A percentile compares a stretch with the other conserved stretches of the same genome.
Conservation (phyloP, 2,797 vertebrate species). For the Stomatorhinus walkeri region DNA sequence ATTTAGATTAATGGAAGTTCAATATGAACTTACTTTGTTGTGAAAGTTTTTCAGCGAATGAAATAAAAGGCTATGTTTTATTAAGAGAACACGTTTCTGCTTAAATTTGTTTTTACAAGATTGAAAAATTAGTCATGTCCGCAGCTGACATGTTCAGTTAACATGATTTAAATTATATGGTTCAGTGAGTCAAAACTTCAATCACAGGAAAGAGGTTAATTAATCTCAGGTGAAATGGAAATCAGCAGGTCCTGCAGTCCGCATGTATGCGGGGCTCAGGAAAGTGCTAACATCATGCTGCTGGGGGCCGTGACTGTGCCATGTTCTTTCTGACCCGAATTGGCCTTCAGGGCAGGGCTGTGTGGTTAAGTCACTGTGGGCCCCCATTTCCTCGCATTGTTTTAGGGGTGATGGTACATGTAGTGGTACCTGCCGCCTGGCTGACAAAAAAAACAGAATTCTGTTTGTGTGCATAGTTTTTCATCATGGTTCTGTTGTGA, state of each 20-base stretch:
- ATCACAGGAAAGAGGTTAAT: neutral
- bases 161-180: conserved; percentile 10
- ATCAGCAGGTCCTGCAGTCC: neutral
- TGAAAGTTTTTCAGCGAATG: neutral
- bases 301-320: neutral
- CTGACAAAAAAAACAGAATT: neutral
- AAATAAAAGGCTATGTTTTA: neutral
- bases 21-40: conserved; percentile 6
- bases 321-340: neutral
- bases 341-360: neutral
- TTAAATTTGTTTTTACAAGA: conserved; percentile 3
- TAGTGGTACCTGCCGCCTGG: neutral
- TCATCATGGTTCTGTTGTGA: neutral
- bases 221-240: neutral
- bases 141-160: neutral
- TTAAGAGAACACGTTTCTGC: neutral
- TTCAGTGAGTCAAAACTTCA: neutral
- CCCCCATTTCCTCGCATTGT: neutral
- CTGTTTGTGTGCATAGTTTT: neutral
- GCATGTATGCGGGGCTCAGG: neutral
- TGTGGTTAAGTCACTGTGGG: neutral
- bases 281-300: neutral
- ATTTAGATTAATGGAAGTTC: conserved; percentile 4
- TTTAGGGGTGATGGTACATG: neutral
- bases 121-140: neutral